These are phyloP conservation scores for Opisthocomus hoazin DNA, from an alignment of 2,113 vertebrate species.

Conservation along the genomic window DNA sequence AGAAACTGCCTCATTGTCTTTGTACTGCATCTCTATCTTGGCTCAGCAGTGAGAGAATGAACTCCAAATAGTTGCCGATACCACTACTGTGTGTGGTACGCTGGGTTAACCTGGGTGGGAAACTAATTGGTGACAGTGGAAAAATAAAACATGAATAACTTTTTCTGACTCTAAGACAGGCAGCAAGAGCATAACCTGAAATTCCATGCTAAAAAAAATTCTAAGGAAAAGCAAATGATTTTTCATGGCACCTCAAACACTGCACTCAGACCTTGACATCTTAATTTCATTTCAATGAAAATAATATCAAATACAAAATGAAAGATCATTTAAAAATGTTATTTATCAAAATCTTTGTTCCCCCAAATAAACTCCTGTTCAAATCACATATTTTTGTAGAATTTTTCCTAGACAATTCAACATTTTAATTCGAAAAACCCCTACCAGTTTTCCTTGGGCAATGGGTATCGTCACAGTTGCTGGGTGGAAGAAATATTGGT, in stretches of 20 bases:
- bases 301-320: background rate
- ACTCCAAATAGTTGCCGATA: background rate
- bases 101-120: background rate
- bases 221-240: background rate
- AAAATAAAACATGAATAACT: background rate
- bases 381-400: background rate
- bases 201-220: background rate
- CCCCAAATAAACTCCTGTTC: background rate
- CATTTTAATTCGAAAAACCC: background rate
- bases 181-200: background rate
- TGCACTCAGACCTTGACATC: fast-evolving
- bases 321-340: background rate
- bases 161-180: background rate
- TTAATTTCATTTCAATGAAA: background rate
- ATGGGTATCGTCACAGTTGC: background rate
- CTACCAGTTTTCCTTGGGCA: background rate
- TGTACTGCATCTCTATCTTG: too few species aligned
- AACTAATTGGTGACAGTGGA: background rate
- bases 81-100: background rate
- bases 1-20: background rate
- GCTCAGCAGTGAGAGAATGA: background rate
- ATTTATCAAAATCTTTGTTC: background rate
- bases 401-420: background rate
- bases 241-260: fast-evolving
- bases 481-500: background rate